Evolutionary conservation across 2,113 vertebrate genomes (phyloP).

Genomic region (Piaya cayana): DNA sequence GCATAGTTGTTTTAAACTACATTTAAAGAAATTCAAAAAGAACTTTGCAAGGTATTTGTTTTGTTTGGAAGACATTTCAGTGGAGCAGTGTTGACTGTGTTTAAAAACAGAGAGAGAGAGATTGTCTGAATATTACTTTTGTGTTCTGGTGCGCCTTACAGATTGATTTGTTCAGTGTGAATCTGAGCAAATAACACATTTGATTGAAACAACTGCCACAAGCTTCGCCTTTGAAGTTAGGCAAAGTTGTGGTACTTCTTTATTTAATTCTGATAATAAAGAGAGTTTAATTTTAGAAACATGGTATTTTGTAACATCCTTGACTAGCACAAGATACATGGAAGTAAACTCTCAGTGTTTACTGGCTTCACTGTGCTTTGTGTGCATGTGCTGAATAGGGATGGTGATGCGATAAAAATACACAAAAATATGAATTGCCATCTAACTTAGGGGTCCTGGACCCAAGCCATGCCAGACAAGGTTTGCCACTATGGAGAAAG

Average conservation of each 20-base stretch:
- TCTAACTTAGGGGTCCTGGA: background rate
- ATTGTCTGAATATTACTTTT: background rate
- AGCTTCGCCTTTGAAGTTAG: background rate
- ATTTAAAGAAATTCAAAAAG: background rate
- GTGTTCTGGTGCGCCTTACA: background rate
- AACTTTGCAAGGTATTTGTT: background rate
- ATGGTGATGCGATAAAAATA: background rate
- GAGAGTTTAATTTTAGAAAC: background rate
- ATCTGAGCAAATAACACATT: background rate
- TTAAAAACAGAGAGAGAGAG: background rate
- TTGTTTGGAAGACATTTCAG: constrained; percentile 5
- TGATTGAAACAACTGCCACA: background rate
- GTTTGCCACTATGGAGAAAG: background rate
- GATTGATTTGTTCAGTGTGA: background rate
- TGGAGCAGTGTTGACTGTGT: background rate
- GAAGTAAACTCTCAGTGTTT: background rate
- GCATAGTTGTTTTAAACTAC: background rate
- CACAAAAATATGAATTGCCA: background rate
- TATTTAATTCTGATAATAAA: background rate
- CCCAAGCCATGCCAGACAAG: background rate
- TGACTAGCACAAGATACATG: background rate
- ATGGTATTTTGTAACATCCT: background rate
- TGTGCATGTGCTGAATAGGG: background rate
- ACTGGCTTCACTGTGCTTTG: background rate
- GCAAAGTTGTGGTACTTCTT: background rate